Evolutionary conservation across 2,888 invertebrate species (phyloP).

Genomic region (Diarsia mendica): DNA sequence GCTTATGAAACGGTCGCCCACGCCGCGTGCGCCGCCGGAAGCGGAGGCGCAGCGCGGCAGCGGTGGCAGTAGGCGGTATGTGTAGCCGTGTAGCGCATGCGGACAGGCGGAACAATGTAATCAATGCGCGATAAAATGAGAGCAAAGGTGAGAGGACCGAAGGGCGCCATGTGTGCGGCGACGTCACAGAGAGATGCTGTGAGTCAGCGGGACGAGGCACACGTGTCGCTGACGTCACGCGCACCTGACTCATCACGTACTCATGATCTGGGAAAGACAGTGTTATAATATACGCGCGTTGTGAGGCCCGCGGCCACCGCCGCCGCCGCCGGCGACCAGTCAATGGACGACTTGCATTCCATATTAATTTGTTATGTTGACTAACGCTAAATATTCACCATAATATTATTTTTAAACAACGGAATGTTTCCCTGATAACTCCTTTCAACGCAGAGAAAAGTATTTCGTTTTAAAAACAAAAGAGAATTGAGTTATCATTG

Average conservation of each 20-base stretch:
- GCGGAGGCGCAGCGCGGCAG: constrained; percentile 79
- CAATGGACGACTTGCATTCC: constrained; percentile 42
- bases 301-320: constrained; percentile 27
- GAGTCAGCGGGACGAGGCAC: constrained; percentile 80
- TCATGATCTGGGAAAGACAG: constrained; percentile 71
- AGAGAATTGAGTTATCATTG: constrained; percentile 5
- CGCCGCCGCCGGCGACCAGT: constrained; percentile 38
- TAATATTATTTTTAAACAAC: constrained; percentile 8
- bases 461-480: not conserved
- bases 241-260: constrained; percentile 83
- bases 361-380: constrained; percentile 38
- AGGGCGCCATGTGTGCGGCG: constrained; percentile 73
- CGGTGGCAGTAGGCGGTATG: constrained; percentile 71
- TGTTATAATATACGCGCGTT: constrained; percentile 53
- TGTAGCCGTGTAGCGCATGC: constrained; percentile 64
- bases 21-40: constrained; percentile 77
- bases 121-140: constrained; percentile 72
- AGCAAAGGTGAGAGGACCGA: constrained; percentile 77
- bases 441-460: not conserved
- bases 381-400: constrained; percentile 14
- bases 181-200: constrained; percentile 81
- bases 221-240: constrained; percentile 84
- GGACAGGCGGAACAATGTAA: constrained; percentile 69
- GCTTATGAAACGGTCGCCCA: constrained; percentile 85
- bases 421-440: not conserved